Conservation (phyloP, 2,113 vertebrate species). For the Gambusia holbrooki region DNA sequence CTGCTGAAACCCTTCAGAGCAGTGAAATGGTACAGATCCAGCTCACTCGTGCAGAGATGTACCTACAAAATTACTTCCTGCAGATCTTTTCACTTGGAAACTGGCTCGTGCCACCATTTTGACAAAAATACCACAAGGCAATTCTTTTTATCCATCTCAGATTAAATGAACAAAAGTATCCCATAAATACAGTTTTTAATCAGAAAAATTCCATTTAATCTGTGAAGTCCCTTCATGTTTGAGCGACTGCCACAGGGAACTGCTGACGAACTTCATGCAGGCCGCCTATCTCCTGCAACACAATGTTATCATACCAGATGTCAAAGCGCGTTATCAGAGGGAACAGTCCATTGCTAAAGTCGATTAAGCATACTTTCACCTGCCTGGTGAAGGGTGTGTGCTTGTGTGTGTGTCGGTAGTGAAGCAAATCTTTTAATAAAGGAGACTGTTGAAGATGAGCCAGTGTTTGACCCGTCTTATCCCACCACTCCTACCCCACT, state of each 20-base stretch:
- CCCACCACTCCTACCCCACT: conserved; percentile 2
- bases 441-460: conserved; percentile 32
- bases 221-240: conserved; percentile 6
- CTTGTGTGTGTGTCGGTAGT: conserved; percentile 4
- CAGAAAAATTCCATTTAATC: background rate
- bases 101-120: no score
- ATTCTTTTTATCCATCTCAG: background rate
- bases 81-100: background rate
- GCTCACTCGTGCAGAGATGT: no score
- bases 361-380: conserved; percentile 39
- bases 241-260: conserved; percentile 1
- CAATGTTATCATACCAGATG: conserved; percentile 59
- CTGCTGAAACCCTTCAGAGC: no score
- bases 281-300: conserved; percentile 8
- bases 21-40: background rate
- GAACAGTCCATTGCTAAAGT: conserved; percentile 18
- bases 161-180: background rate
- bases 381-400: conserved; percentile 8
- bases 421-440: conserved; percentile 66
- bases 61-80: no score
- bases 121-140: background rate
- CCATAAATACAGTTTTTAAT: background rate
- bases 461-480: conserved; percentile 43
- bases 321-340: conserved; percentile 52
- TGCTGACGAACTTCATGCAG: conserved; percentile 9